Conservation (phyloP, 2,888 invertebrate species). For the Syrphus vitripennis region DNA sequence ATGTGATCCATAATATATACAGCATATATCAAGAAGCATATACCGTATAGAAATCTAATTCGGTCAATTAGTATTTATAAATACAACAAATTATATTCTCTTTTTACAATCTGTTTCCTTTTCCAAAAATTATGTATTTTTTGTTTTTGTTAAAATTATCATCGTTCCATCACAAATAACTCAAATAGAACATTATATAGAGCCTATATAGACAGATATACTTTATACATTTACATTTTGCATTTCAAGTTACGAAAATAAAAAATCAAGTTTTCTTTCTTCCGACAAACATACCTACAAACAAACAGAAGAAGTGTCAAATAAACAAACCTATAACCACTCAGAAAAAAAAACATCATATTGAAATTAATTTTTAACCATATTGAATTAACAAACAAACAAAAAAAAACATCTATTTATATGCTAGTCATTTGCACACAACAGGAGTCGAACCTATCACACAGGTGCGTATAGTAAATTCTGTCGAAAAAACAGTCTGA, state of each 20-base stretch:
- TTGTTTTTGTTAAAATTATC: not conserved
- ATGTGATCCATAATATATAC: not conserved
- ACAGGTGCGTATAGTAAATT: conserved; percentile 36
- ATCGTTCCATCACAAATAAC: not conserved
- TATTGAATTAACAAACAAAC: not conserved
- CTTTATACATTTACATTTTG: conserved; percentile 6
- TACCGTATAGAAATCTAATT: conserved; percentile 4
- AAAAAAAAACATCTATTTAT: not conserved
- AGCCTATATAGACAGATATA: no score
- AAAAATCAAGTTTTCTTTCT: not conserved
- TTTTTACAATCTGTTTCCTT: not conserved
- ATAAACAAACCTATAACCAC: conserved; percentile 58
- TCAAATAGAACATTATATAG: not conserved
- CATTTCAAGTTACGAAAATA: not conserved
- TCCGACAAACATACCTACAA: not conserved
- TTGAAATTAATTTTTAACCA: conserved; percentile 5
- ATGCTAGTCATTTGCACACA: conserved; percentile 64
- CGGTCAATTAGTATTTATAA: conserved; percentile 11
- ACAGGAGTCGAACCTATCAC: conserved; percentile 57
- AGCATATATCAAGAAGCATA: conserved; percentile 5
- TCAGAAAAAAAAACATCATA: conserved; percentile 29
- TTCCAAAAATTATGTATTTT: not conserved
- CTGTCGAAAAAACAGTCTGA: conserved; percentile 15
- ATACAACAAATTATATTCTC: conserved; percentile 5
- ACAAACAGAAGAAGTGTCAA: conserved; percentile 28